Base-by-base conservation (phyloP, 2,797 vertebrate genomes). In the Sitta carolinensis region DNA sequence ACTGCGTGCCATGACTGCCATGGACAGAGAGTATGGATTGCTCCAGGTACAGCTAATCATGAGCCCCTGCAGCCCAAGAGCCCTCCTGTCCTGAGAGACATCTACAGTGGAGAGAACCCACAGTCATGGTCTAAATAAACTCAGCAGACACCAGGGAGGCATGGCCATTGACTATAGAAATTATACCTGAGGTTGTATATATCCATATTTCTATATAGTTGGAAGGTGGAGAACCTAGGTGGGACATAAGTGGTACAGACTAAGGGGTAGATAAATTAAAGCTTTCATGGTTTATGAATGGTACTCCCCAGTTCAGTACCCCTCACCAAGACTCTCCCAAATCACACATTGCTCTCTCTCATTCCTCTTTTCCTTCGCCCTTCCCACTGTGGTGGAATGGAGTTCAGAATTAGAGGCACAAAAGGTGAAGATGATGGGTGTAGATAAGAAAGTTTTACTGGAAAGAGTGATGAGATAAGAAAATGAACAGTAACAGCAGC, bases 31-130 rank as follows among this genome's bases (percentile, higher is more conserved):
- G 19, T 6, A 9, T 19, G 77, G 34, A 3, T 12, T 80, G 52
- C 63, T 27, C 34, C 23, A 22, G 22, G 5, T 5, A 22, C 14
- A 27, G 36, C 18, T 22, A 40, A 1, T 7, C 0, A 0, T 48
- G 52, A 48, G 52, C 52, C 57, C 42, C n/a, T 57, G 76, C 42
- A 66, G 75, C 42, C 67, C 34, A 40, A 22, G 43, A 50, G 34
- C 23, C 34, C 36, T 34, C 6, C 36, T 80, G 30, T 23, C 45
- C 54, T 50, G 54, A 64, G 32, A 59, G 54, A 21, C 38, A 32
- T 6, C 47, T 7, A 3, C 26, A 38, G 11, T 21, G 32, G 16
- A 4, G 3, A 21, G 66, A 61, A 13, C 26, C 29, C 38, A 21
- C 21, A 70, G 32, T 8, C 21, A 61, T 14, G 38, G 55, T 3